Percentiles rank a stretch among this genome's conserved stretches.
phyloP scores from a whole-genome alignment of 35 echinoderm and acorn worm genomes.

The Diadema setosum region DNA sequence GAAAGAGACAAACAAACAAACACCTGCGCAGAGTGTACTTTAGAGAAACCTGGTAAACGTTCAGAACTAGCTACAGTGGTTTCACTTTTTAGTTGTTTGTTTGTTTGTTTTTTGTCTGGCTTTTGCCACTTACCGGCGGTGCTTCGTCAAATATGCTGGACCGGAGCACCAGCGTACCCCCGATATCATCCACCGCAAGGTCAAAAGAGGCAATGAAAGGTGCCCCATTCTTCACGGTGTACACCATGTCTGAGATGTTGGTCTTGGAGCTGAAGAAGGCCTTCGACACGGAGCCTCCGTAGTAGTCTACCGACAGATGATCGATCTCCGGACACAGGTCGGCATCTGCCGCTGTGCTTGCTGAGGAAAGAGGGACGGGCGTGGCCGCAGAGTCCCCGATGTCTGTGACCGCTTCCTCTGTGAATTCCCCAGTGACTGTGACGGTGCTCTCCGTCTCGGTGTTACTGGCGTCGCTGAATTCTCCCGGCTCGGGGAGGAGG shows the following conservation, averaged over 20 bases:
- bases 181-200: neutral
- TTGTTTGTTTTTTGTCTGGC: too few relatives aligned
- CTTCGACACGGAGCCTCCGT: neutral
- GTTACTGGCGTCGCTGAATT: too few relatives aligned
- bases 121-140: neutral
- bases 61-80: too few relatives aligned
- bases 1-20: too few relatives aligned
- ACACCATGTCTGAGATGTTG: neutral
- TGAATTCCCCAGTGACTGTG: too few relatives aligned
- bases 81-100: too few relatives aligned
- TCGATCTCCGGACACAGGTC: neutral
- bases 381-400: too few relatives aligned
- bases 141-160: neutral
- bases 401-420: too few relatives aligned
- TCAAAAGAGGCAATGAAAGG: neutral
- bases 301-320: neutral
- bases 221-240: neutral
- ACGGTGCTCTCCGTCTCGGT: too few relatives aligned
- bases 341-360: neutral
- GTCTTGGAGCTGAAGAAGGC: neutral
- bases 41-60: too few relatives aligned
- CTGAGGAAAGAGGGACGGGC: neutral
- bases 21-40: too few relatives aligned
- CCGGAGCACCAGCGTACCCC: neutral
- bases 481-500: neutral